A percentile compares a stretch with the other conserved stretches of the same genome.
These are phyloP conservation scores for Megathymus violae DNA, from an alignment of 1,140 invertebrate genomes.

Conservation along the genomic window DNA sequence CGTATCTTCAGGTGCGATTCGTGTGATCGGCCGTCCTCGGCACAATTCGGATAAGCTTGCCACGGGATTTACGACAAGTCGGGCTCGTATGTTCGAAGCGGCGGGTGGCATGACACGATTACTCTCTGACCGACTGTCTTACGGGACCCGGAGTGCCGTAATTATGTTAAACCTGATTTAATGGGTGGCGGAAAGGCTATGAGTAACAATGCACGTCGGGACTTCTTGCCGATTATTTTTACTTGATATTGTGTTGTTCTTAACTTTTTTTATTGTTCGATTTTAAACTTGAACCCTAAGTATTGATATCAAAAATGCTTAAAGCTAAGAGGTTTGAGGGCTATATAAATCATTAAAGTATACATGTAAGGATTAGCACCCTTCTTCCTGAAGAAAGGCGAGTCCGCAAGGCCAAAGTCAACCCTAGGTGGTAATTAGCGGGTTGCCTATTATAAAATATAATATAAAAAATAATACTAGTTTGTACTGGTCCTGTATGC, in stretches of 20 bases:
- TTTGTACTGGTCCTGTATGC: no score
- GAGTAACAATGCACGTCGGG: slow-evolving; percentile 1
- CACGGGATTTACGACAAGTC: slow-evolving; percentile 59
- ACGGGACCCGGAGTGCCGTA: slow-evolving; percentile 47
- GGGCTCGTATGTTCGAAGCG: slow-evolving; percentile 51
- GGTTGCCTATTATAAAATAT: no score
- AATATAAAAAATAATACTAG: no score
- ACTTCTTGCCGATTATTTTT: neutral
- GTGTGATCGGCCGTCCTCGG: slow-evolving; percentile 41
- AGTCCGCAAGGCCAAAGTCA: no score
- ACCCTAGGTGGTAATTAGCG: no score
- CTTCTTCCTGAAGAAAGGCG: no score
- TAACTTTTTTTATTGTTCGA: neutral
- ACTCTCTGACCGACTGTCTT: slow-evolving; percentile 58
- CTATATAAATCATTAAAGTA: no score
- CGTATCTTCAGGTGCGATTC: slow-evolving; percentile 31
- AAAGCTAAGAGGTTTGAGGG: no score
- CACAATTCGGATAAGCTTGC: slow-evolving; percentile 52
- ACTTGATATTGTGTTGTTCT: neutral
- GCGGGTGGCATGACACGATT: slow-evolving; percentile 68
- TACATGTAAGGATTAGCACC: no score
- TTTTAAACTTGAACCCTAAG: no score
- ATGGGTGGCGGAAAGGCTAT: slow-evolving; percentile 10
- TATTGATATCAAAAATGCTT: no score
- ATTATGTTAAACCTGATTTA: slow-evolving; percentile 30